These are phyloP conservation scores for Bilobella aurantiaca DNA, from an alignment of 1,140 invertebrate genomes.

Conservation along the genomic window DNA sequence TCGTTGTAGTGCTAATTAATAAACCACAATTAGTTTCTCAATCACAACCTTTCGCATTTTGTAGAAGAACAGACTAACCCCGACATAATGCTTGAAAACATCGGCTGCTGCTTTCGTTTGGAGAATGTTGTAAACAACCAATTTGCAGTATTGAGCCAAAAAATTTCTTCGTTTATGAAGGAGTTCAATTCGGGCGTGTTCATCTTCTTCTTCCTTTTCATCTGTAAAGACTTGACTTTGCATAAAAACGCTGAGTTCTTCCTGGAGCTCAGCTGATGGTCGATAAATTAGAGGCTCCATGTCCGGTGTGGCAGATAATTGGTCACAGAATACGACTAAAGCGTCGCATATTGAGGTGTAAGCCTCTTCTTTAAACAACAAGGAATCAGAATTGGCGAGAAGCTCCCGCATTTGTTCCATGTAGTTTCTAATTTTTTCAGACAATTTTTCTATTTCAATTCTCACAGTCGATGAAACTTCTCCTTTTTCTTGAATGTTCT, in stretches of 20 bases:
- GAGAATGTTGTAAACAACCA: slow-evolving; percentile 94
- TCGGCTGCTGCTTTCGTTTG: slow-evolving; percentile 82
- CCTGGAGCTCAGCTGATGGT: slow-evolving; percentile 65
- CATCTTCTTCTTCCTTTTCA: slow-evolving; percentile 73
- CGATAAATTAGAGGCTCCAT: slow-evolving; percentile 67
- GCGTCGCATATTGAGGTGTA: slow-evolving; percentile 91
- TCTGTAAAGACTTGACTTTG: slow-evolving; percentile 87
- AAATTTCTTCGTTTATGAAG: slow-evolving; percentile 92
- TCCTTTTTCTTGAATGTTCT: slow-evolving; percentile 62
- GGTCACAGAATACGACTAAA: slow-evolving; percentile 86
- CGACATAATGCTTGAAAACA: slow-evolving; percentile 95
- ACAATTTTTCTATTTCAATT: slow-evolving; percentile 28
- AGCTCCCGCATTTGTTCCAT: slow-evolving; percentile 62
- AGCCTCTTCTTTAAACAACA: slow-evolving; percentile 52
- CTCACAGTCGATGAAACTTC: slow-evolving; percentile 46
- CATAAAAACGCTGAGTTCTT: slow-evolving; percentile 79
- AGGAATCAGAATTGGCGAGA: slow-evolving; percentile 45
- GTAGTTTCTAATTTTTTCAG: slow-evolving; percentile 55
- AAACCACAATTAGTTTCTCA: background rate
- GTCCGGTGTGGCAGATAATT: slow-evolving; percentile 52
- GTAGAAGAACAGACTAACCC: slow-evolving; percentile 49
- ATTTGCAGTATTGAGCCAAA: slow-evolving; percentile 90
- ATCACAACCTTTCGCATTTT: slow-evolving; percentile 1
- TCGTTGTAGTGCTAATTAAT: slow-evolving; percentile 80
- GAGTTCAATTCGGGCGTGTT: slow-evolving; percentile 88